Evolutionary conservation across 1,140 invertebrate species (phyloP).

Genomic region (Brachionus asplanchnoidis): DNA sequence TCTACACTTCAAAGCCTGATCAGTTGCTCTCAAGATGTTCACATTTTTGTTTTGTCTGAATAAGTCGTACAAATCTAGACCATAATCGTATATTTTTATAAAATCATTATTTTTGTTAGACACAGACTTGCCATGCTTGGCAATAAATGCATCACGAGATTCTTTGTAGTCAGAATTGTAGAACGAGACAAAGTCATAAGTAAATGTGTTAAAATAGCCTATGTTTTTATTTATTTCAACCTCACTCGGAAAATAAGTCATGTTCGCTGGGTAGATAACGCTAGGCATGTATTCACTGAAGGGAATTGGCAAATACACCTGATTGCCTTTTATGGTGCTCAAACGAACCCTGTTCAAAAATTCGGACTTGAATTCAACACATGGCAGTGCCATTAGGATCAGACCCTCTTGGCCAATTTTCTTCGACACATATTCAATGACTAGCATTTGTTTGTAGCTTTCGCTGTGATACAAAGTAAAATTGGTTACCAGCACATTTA

Average conservation of each 20-base stretch:
- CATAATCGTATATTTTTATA: conserved; percentile 34
- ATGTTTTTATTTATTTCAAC: conserved; percentile 71
- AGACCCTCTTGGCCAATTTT: conserved; percentile 61
- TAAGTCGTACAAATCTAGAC: conserved; percentile 62
- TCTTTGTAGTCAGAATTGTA: conserved; percentile 73
- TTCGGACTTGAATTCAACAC: conserved; percentile 67
- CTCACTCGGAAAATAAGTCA: conserved; percentile 56
- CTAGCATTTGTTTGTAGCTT: conserved; percentile 60
- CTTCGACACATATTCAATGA: conserved; percentile 67
- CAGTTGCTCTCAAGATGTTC: conserved; percentile 67
- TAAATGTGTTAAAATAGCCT: conserved; percentile 72
- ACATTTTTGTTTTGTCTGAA: conserved; percentile 63
- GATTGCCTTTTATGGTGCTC: conserved; percentile 57
- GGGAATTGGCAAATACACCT: conserved; percentile 57
- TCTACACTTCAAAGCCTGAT: conserved; percentile 61
- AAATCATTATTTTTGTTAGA: not conserved
- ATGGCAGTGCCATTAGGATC: conserved; percentile 49
- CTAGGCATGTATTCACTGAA: conserved; percentile 55
- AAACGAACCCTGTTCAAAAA: conserved; percentile 67
- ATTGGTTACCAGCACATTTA: conserved; percentile 62
- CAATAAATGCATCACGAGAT: conserved; percentile 63
- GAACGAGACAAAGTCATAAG: conserved; percentile 71
- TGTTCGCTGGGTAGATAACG: conserved; percentile 51
- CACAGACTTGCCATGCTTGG: conserved; percentile 44
- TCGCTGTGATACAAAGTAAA: conserved; percentile 61